These are phyloP conservation scores for Galeopterus variegatus DNA, from an alignment of 2,113 vertebrate species.

Conservation along the genomic window DNA sequence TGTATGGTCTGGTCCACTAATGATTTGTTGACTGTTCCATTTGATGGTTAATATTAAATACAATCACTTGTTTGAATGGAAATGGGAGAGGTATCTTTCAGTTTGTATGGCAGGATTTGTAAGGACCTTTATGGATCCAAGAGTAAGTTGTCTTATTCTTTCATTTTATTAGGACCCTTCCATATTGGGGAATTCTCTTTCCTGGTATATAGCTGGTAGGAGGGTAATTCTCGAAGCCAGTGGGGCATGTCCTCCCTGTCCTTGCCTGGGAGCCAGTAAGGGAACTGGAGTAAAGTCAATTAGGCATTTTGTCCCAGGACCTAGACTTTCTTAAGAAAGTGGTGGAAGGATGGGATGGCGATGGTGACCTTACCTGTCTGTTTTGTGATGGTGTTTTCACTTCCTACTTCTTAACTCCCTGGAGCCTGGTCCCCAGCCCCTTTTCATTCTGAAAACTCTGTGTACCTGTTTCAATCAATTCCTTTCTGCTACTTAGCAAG, in stretches of 20 bases:
- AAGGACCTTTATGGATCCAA: background rate
- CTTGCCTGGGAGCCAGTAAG: background rate
- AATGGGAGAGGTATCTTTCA: background rate
- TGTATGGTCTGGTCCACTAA: background rate
- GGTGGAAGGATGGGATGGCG: background rate
- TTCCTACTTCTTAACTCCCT: background rate
- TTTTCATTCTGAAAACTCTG: background rate
- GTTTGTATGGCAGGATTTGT: background rate
- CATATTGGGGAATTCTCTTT: background rate
- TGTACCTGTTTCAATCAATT: background rate
- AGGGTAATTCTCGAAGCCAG: background rate
- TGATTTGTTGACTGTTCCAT: background rate
- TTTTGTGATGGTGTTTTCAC: background rate
- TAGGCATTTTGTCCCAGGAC: background rate
- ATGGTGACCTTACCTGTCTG: background rate
- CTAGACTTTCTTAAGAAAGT: background rate
- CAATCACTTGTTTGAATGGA: slow-evolving; percentile 1
- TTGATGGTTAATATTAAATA: background rate
- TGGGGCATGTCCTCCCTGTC: background rate
- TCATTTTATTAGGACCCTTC: background rate
- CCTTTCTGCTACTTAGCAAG: background rate
- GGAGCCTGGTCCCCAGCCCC: background rate
- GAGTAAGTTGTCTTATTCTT: background rate
- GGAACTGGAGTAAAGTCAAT: background rate
- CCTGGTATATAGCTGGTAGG: background rate